Evolutionary conservation across 2,797 vertebrate genomes (phyloP), one percentile per base, ranked within the genome.

Genomic region (Typhlichthys eigenmanni): DNA sequence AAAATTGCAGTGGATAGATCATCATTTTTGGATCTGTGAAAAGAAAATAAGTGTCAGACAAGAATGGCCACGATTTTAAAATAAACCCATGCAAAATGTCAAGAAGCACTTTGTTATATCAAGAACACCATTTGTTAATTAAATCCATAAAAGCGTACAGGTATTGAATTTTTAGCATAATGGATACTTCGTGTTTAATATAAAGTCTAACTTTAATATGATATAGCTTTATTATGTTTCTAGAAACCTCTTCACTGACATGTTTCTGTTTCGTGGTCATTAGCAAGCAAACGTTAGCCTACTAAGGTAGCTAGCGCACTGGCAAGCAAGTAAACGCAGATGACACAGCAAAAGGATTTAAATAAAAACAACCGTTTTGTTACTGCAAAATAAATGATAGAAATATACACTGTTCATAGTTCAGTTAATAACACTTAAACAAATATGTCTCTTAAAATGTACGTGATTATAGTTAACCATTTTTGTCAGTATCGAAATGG

Each of bases 1-100:
- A 99, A 92, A 91, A 99, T 99, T 57, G 97, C 97, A 91, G 97
- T 99, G 2, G 96, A 95, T 73, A 99, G 91, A 83, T 99, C 97
- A 92, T 99, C 97, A 53, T 92, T 95, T 94, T 98, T 99, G 82
- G 95, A 91, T 90, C 98, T 99, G 85, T 34, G n/a, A 4, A 55
- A n/a, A 34, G 34, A 13, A 32, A 34, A 55, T 9, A 7, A 10
- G 49, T 29, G 11, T 12, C 55, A 58, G 52, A 46, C 3, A 34
- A 32, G 12, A n/a, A 43, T 43, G 38, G 38, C 38, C 38, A 43
- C 38, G 38, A 43, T 9, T 43, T 8, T 8, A 43, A 9, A 8
- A 43, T 43, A 43, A 43, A 43, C 7, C 38, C 8, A 43, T 43
- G 38, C 38, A 43, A 43, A 43, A 43, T 7, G 38, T 43, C 38